Base-by-base conservation (phyloP, 2,797 vertebrate genomes). In the Melanogrammus aeglefinus region DNA sequence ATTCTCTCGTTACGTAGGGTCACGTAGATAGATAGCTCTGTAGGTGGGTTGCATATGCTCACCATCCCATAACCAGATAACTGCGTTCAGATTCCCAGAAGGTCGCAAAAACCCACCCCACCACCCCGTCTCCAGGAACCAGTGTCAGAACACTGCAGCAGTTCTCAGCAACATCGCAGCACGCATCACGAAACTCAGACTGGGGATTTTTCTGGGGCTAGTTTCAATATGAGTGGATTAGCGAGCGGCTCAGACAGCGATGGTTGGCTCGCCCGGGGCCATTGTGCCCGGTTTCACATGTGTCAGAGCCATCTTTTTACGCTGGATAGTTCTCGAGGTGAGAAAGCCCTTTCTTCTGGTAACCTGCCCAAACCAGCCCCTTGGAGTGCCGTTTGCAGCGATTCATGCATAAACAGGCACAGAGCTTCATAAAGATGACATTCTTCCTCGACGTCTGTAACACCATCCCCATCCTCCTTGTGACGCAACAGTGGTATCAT, bases 141-240 rank as follows among this genome's bases (percentile, higher is more conserved):
- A 27, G 63, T n/a, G 6, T n/a, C 63, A 10, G 63, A 66, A 66
- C 63, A 2, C 63, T 0, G 6, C 21, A n/a, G 57, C 14, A 1
- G 57, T 9, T n/a, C 8, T 0, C 57, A 63, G 6, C 57, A n/a
- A 21, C 24, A 24, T 27, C 9, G 63, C 63, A 69, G n/a, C 24
- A 63, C 21, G 21, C 57, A 18, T n/a, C 21, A 63, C 6, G n/a
- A 69, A 70, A 75, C 4, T 0, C 35, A 72, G 39, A 31, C 66
- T 27, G 31, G 39, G 36, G 38, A 10, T 21, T 12, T 76, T 66
- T 75, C 70, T 74, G 63, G 77, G 70, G 57, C 75, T 57, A 41
- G 41, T 72, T 79, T 84, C 4, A 81, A 76, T 81, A 35, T 35
- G 10, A 78, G 35, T 14, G 75, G 71, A 86, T 83, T 77, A 82